phyloP scores from a whole-genome alignment of 1,140 invertebrate species.

The Heterodera carotae region DNA sequence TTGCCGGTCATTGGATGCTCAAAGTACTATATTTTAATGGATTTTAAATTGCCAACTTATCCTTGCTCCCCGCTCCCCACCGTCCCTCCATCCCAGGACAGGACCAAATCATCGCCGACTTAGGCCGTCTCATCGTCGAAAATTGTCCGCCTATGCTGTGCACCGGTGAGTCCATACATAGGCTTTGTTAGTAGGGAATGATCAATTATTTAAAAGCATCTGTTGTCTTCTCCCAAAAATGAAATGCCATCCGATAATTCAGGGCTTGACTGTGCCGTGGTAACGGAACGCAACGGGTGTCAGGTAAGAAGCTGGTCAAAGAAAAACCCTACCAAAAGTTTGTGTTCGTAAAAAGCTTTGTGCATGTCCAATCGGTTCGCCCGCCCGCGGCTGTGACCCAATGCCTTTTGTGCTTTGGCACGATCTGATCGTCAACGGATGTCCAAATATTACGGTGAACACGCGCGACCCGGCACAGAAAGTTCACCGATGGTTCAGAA shows the following conservation, averaged over 20 bases:
- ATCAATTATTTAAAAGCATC: too few species aligned
- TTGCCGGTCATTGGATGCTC: slow-evolving; percentile 18
- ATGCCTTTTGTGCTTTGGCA: slow-evolving; percentile 64
- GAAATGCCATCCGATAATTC: not conserved
- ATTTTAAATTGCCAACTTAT: not conserved
- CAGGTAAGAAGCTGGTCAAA: slow-evolving; percentile 48
- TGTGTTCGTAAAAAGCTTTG: slow-evolving; percentile 47
- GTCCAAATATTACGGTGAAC: slow-evolving; percentile 65
- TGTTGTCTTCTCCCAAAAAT: too few species aligned
- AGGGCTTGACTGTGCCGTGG: slow-evolving; percentile 62
- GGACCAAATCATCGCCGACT: slow-evolving; percentile 63
- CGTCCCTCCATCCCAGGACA: slow-evolving; percentile 41
- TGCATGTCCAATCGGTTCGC: slow-evolving; percentile 64
- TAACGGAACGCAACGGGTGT: slow-evolving; percentile 64
- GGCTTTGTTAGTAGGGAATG: not conserved
- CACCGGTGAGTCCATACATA: slow-evolving; percentile 40
- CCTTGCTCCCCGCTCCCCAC: too few species aligned
- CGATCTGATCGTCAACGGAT: slow-evolving; percentile 65
- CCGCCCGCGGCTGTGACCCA: slow-evolving; percentile 64
- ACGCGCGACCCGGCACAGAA: slow-evolving; percentile 65
- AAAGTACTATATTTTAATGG: slow-evolving; percentile 9
- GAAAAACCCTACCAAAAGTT: not conserved
- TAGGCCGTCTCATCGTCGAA: slow-evolving; percentile 64
- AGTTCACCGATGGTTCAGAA: slow-evolving; percentile 65
- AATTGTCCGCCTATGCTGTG: slow-evolving; percentile 65